phyloP scores from a whole-genome alignment of 1,140 invertebrate species.

The Caenorhabditis brenneri region DNA sequence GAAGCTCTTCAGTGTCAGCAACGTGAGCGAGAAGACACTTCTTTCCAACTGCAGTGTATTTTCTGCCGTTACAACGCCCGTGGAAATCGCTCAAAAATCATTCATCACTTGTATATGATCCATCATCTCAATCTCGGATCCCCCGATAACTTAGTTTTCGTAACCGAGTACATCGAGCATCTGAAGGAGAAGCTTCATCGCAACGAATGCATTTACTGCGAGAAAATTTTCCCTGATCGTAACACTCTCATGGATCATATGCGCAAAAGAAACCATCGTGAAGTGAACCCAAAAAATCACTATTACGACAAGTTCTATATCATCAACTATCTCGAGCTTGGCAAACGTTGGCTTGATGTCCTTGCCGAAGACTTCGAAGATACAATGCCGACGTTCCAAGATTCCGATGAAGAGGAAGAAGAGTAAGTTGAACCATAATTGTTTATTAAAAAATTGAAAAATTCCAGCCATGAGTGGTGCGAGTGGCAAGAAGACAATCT shows the following conservation, averaged over 20 bases:
- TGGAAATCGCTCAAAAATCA: constrained; percentile 70
- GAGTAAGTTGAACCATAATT: constrained; percentile 43
- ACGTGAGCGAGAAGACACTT: constrained; percentile 59
- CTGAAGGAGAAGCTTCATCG: constrained; percentile 60
- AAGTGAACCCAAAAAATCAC: constrained; percentile 70
- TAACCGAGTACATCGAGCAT: constrained; percentile 69
- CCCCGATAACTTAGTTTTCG: constrained; percentile 70
- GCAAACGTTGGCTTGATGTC: constrained; percentile 71
- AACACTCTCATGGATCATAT: constrained; percentile 70
- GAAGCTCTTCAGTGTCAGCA: constrained; percentile 69
- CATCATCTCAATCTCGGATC: constrained; percentile 70
- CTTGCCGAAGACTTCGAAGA: constrained; percentile 71
- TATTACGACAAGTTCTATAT: constrained; percentile 71
- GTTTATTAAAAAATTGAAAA: not conserved
- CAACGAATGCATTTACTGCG: constrained; percentile 71
- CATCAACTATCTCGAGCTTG: constrained; percentile 70
- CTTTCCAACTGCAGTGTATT: constrained; percentile 67
- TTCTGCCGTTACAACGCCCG: constrained; percentile 69
- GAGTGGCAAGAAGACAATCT: constrained; percentile 71
- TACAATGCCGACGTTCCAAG: constrained; percentile 70
- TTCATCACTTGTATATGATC: constrained; percentile 71
- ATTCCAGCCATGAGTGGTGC: constrained; percentile 60
- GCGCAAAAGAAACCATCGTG: constrained; percentile 69
- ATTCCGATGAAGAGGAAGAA: constrained; percentile 70
- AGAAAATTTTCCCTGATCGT: constrained; percentile 68